Evolutionary conservation across 2,888 invertebrate genomes (phyloP), one percentile per base, ranked within the genome.

Genomic region (Volucella inflata): DNA sequence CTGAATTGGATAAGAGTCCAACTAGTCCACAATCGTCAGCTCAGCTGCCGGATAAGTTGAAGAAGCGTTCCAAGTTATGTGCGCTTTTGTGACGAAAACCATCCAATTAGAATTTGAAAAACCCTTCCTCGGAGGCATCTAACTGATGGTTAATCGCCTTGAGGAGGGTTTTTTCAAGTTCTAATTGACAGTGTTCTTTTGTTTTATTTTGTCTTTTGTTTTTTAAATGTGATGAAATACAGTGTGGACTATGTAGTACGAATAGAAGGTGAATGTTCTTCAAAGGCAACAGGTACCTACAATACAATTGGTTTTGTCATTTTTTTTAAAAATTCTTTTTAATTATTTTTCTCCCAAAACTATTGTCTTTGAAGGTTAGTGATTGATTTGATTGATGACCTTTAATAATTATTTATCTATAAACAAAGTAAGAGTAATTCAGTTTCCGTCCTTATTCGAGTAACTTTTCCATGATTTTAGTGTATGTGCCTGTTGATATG

Each of bases 1-100:
- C 81, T 85, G 92, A 91, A 72, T 87, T 89, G 68, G 92, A 91
- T 75, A 92, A 91, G 83, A 92, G 91, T 78, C 92, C 92, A 1
- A 91, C 91, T 1, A 91, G 91, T 77, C 90, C 91, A 14, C 91
- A 92, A 51, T 89, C 90, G 84, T 89, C 53, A 68, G 72, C 65
- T 75, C 88, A 59, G 30, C 87, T 88, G 74, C 74, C 88, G 59
- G 91, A 91, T 76, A 92, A 92, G 87, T 89, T 89, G 55, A 92
- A 92, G 87, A 92, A 91, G 78, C 92, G 92, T 55, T 92, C 93
- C 87, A 93, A 92, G 88, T 87, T 93, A 75, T 93, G 93, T 87
- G 90, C 91, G 57, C 89, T 93, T 16, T 92, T 93, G 91, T 93
- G 93, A 93, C 92, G 91, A 90, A 91, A 92, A 80, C 90, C 91